Evolutionary conservation across 2,113 vertebrate genomes (phyloP), one percentile per base, ranked within the genome.

Genomic region (Zapornia atra): DNA sequence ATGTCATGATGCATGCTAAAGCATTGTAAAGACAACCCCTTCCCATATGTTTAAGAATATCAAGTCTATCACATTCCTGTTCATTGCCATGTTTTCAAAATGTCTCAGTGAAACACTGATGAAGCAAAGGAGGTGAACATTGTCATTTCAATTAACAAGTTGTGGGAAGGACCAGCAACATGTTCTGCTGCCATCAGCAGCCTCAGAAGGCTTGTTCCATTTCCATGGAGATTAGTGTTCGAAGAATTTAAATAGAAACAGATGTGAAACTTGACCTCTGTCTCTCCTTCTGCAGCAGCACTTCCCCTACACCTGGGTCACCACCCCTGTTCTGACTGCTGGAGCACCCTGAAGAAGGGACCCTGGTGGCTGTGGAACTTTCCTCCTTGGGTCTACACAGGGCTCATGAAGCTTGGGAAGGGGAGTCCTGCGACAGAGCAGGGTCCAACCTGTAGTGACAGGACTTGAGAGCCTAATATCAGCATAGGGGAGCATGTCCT

Each of bases 281-380:
- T 5, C 18, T 89, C 73, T 34, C 13, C 36, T 66, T 56, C 13
- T 15, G 20, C 16, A 51, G 46, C 36, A 80, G 15, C 18, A 44
- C 4, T 56, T 79, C 36, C 80, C 18, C 46, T 46, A 34, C 0
- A 2, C 19, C 44, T 53, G 13, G 25, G 46, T 21, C 46, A 54
- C 24, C 1, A 0, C 15, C 28, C 12, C 13, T 29, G 5, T 48
- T 24, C 51, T 76, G 42, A 80, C 38, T 0, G 1, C 51, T 56
- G 18, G 34, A 61, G 15, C 33, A 81, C 40, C 16, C 20, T 7
- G 10, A 61, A 21, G 26, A 59, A 84, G 17, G 17, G 40, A 28
- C 12, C 22, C 15, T 4, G 4, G 22, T 33, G 9, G 11, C 38
- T 76, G 22, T 44, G 28, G 28, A 18, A 60, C 61, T 38, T 87